Conservation (phyloP, 2,797 vertebrate species). For the Diplodus sargus region DNA sequence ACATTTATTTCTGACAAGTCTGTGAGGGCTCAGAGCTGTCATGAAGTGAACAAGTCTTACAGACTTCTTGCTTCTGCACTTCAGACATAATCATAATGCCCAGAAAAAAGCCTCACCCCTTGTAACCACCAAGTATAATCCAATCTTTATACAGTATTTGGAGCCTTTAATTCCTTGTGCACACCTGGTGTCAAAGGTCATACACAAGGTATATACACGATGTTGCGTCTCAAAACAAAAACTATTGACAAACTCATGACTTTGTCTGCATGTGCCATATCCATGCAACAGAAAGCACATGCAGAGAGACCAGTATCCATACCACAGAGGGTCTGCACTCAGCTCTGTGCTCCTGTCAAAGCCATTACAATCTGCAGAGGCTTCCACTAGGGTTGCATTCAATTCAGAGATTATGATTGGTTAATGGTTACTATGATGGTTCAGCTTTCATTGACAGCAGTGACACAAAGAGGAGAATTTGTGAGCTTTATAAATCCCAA, state of each 20-base stretch:
- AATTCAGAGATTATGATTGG: conserved; percentile 1
- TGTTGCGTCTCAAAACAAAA: too few relatives aligned
- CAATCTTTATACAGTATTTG: not conserved
- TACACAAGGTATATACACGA: too few relatives aligned
- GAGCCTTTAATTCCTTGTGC: not conserved
- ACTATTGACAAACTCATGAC: not conserved
- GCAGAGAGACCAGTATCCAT: conserved; percentile 2
- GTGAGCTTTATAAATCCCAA: not conserved
- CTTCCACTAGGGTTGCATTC: not conserved
- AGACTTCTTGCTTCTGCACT: not conserved
- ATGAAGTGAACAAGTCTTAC: conserved; percentile 4
- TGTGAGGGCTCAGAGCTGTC: not conserved
- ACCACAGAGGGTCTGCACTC: not conserved
- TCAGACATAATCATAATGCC: not conserved
- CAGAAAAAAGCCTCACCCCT: not conserved
- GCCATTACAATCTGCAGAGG: not conserved
- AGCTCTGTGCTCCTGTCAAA: conserved; percentile 18
- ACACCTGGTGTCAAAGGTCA: not conserved
- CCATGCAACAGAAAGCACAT: conserved; percentile 1
- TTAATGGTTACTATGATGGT: conserved; percentile 4
- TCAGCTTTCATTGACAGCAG: conserved; percentile 1
- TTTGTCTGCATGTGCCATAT: conserved; percentile 1
- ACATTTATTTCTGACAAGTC: not conserved
- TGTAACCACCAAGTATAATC: not conserved
- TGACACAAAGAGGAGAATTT: not conserved